These are phyloP conservation scores for Pollachius pollachius DNA, from an alignment of 2,113 vertebrate species.

Conservation along the genomic window DNA sequence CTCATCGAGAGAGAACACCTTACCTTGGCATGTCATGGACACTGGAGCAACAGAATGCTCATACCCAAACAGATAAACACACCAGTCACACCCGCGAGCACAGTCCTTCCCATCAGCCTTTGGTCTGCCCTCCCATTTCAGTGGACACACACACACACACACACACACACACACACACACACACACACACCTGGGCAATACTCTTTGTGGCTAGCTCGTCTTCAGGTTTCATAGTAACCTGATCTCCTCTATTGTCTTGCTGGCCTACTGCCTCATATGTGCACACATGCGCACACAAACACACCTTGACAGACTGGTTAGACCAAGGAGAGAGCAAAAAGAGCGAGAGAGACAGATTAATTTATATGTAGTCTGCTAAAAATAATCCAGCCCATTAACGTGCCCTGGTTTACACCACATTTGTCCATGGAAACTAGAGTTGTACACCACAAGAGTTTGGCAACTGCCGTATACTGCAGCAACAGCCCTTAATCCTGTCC, in stretches of 20 bases:
- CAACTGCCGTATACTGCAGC: not conserved
- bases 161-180: conserved; percentile 2
- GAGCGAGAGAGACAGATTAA: not conserved
- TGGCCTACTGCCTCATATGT: not conserved
- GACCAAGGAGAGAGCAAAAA: not conserved
- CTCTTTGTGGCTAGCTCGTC: not conserved
- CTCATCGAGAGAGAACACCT: too few relatives aligned
- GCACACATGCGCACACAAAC: not conserved
- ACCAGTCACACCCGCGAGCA: too few relatives aligned
- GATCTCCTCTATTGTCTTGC: conserved; percentile 4
- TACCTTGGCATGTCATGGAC: too few relatives aligned
- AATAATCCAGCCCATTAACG: not conserved
- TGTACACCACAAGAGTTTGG: not conserved
- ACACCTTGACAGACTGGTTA: conserved; percentile 2
- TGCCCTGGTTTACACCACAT: not conserved
- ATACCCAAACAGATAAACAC: too few relatives aligned
- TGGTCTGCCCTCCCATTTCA: too few relatives aligned
- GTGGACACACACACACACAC: not conserved
- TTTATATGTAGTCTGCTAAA: not conserved
- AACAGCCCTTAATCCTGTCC: not conserved
- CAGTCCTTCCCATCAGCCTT: too few relatives aligned
- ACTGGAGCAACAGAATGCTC: too few relatives aligned
- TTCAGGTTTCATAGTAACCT: conserved; percentile 8
- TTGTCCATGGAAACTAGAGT: not conserved
- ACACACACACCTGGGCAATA: not conserved